Percentiles rank a stretch among this genome's conserved stretches.
These are phyloP conservation scores for Plagodis dolabraria DNA, from an alignment of 2,888 invertebrate species.

Conservation along the genomic window DNA sequence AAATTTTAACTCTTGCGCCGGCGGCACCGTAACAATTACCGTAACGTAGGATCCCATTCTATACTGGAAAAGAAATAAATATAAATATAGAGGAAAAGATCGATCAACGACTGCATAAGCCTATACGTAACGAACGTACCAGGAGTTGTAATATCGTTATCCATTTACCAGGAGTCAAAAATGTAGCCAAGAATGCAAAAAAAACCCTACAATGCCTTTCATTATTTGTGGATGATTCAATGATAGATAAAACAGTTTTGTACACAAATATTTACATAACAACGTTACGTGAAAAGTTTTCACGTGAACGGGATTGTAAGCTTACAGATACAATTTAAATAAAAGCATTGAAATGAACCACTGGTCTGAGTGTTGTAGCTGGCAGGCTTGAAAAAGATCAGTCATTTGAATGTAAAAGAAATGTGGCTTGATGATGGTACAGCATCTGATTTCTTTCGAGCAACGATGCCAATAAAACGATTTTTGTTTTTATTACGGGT, in stretches of 20 bases:
- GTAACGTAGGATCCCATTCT: background rate
- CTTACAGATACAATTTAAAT: slow-evolving; percentile 18
- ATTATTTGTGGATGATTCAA: background rate
- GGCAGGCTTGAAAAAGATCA: slow-evolving; percentile 26
- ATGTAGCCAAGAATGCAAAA: slow-evolving; percentile 3
- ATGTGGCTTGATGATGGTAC: slow-evolving; percentile 24
- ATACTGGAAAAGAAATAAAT: slow-evolving; percentile 2
- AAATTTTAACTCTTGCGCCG: slow-evolving; percentile 1
- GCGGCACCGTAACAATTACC: too few species aligned
- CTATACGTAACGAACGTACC: slow-evolving; percentile 1
- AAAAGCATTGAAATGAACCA: too few species aligned
- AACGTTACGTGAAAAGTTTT: slow-evolving; percentile 9
- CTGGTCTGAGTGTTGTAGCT: slow-evolving; percentile 18
- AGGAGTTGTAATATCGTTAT: slow-evolving; percentile 1
- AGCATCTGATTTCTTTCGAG: slow-evolving; percentile 14
- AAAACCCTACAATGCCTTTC: background rate
- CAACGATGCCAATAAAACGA: slow-evolving; percentile 7
- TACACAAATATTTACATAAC: slow-evolving; percentile 1
- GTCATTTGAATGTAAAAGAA: slow-evolving; percentile 22
- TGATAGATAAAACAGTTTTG: slow-evolving; percentile 1
- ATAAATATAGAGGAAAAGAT: too few species aligned
- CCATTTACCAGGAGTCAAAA: slow-evolving; percentile 4
- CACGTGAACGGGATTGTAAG: slow-evolving; percentile 20
- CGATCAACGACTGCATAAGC: background rate
- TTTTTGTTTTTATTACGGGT: slow-evolving; percentile 9